These are phyloP conservation scores for Etheostoma cragini DNA, from an alignment of 2,113 vertebrate species.

Conservation along the genomic window DNA sequence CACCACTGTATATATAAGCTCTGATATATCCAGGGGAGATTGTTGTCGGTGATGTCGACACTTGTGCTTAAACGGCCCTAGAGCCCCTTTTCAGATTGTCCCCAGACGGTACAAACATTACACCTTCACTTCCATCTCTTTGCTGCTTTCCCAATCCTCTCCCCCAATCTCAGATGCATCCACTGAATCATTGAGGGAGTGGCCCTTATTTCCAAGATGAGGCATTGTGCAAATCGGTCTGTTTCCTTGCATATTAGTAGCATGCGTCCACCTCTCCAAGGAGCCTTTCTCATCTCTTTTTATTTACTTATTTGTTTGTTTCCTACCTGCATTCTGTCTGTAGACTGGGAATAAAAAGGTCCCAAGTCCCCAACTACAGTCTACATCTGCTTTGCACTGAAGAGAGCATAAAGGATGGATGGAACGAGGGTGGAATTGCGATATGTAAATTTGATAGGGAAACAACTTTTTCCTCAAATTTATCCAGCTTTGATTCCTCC, in stretches of 20 bases:
- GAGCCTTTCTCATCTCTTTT: constrained; percentile 66
- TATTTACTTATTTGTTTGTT: constrained; percentile 74
- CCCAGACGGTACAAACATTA: constrained; percentile 39
- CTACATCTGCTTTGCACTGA: constrained; percentile 23
- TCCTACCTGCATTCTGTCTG: constrained; percentile 48
- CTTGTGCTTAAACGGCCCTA: constrained; percentile 46
- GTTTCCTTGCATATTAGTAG: constrained; percentile 63
- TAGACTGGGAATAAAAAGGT: constrained; percentile 68
- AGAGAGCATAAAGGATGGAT: constrained; percentile 42
- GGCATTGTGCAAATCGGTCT: constrained; percentile 58
- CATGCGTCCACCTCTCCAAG: constrained; percentile 41
- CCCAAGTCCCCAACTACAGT: constrained; percentile 33
- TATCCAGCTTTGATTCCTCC: constrained; percentile 58
- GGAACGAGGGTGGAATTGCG: constrained; percentile 48
- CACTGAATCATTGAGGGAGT: constrained; percentile 51
- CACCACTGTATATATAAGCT: constrained; percentile 37
- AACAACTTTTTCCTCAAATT: constrained; percentile 53
- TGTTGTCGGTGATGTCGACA: constrained; percentile 43
- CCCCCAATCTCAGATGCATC: constrained; percentile 44
- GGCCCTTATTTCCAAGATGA: constrained; percentile 60
- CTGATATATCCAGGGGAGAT: constrained; percentile 52
- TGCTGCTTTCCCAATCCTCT: constrained; percentile 33
- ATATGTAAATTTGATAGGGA: constrained; percentile 80
- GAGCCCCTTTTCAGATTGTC: constrained; percentile 49
- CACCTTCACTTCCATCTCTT: constrained; percentile 27